These are phyloP conservation scores for Chinchilla lanigera DNA, from an alignment of 2,113 vertebrate species.

Conservation along the genomic window DNA sequence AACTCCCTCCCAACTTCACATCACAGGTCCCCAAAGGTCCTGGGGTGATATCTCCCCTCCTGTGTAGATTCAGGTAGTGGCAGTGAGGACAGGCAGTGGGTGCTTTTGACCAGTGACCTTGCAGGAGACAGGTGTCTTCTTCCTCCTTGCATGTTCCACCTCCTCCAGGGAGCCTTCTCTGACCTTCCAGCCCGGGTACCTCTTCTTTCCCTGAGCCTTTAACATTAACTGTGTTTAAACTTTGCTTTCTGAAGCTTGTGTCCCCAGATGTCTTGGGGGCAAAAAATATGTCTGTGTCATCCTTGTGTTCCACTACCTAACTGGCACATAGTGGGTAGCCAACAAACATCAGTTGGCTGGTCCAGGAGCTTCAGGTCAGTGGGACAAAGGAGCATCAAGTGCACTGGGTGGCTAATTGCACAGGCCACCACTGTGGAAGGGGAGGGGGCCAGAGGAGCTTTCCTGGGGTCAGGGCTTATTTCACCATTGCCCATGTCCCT, in stretches of 20 bases:
- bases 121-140: background rate
- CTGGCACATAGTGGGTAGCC: background rate
- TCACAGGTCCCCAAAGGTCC: background rate
- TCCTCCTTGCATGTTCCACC: background rate
- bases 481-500: background rate
- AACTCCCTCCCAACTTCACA: background rate
- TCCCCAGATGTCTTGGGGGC: background rate
- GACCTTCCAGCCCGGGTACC: background rate
- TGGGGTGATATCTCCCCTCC: background rate
- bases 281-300: background rate
- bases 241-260: background rate
- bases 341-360: background rate
- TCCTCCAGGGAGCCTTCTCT: background rate
- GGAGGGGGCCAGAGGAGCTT: background rate
- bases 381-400: background rate
- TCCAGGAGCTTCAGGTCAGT: background rate
- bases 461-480: slow-evolving; percentile 48
- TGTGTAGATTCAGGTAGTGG: background rate
- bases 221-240: background rate
- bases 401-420: background rate
- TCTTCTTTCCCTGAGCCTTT: background rate
- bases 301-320: background rate
- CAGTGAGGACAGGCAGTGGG: background rate
- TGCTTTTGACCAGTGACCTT: background rate
- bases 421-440: background rate